phyloP scores from a whole-genome alignment of 2,797 vertebrate genomes.

The Glyptemys insculpta region DNA sequence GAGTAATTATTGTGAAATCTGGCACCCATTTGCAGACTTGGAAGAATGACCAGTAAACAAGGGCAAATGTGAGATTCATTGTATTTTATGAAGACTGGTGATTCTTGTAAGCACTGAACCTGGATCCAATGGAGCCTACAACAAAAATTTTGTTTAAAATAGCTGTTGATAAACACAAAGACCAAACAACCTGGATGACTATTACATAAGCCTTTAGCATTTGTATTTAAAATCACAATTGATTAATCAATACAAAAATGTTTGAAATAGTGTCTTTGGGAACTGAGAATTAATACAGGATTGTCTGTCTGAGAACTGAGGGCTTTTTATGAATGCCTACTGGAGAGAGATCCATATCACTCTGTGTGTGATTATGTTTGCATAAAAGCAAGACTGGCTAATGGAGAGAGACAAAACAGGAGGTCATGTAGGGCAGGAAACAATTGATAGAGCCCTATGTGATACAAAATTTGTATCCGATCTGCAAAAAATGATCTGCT shows the following conservation, averaged over 20 bases:
- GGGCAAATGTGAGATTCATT: fast-evolving
- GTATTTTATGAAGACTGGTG: neutral
- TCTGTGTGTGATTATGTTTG: neutral
- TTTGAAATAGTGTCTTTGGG: neutral
- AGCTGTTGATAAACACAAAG: neutral
- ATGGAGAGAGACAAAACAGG: neutral
- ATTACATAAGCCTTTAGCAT: too few species aligned
- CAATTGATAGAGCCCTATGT: too few species aligned
- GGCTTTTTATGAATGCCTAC: neutral
- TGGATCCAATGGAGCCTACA: neutral
- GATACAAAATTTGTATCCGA: too few species aligned
- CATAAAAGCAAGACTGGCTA: neutral
- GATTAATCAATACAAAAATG: fast-evolving
- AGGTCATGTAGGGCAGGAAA: neutral
- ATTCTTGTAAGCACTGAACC: neutral
- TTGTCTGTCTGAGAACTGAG: neutral
- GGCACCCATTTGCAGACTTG: fast-evolving
- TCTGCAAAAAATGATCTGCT: too few species aligned
- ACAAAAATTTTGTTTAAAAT: fast-evolving
- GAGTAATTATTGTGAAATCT: fast-evolving
- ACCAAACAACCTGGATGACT: fast-evolving
- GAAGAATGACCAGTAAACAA: fast-evolving
- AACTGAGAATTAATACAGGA: fast-evolving
- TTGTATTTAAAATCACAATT: neutral
- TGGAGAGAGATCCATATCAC: neutral